Percentiles rank a stretch among this genome's conserved stretches.
phyloP scores from a whole-genome alignment of 1,140 invertebrate species.

The Macrobrachium rosenbergii region DNA sequence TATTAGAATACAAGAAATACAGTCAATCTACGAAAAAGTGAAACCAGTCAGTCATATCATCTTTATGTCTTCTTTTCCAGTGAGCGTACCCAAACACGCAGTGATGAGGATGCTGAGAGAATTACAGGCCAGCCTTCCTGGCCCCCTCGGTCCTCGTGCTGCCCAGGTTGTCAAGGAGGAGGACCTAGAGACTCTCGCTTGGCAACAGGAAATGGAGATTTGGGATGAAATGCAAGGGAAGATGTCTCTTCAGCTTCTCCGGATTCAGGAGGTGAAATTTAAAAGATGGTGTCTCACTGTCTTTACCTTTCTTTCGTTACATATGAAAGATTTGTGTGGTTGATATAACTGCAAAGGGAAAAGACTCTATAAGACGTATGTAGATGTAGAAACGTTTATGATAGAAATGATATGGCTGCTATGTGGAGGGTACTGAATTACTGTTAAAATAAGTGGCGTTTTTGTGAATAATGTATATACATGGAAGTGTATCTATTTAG shows the following conservation, averaged over 20 bases:
- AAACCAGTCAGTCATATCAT: neutral
- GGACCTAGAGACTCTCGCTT: constrained; percentile 26
- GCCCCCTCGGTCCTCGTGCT: neutral
- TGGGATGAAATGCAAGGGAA: constrained; percentile 17
- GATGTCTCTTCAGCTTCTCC: neutral
- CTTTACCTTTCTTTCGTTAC: no score
- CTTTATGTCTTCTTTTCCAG: neutral
- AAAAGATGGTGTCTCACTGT: neutral
- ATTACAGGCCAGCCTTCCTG: neutral
- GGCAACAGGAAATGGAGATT: constrained; percentile 11
- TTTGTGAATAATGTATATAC: no score
- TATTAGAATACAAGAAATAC: neutral
- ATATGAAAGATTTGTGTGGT: no score
- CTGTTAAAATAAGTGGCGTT: no score
- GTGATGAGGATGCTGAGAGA: neutral
- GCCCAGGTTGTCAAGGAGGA: constrained; percentile 25
- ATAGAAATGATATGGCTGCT: no score
- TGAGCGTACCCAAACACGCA: neutral
- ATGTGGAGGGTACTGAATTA: no score
- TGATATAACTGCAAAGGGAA: no score
- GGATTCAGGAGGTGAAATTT: constrained; percentile 9
- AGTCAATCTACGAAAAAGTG: neutral
- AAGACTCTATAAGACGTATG: no score
- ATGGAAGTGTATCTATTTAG: no score
- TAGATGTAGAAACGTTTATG: no score